These are phyloP conservation scores for Manis javanica DNA, from an alignment of 2,797 vertebrate species.

Conservation along the genomic window DNA sequence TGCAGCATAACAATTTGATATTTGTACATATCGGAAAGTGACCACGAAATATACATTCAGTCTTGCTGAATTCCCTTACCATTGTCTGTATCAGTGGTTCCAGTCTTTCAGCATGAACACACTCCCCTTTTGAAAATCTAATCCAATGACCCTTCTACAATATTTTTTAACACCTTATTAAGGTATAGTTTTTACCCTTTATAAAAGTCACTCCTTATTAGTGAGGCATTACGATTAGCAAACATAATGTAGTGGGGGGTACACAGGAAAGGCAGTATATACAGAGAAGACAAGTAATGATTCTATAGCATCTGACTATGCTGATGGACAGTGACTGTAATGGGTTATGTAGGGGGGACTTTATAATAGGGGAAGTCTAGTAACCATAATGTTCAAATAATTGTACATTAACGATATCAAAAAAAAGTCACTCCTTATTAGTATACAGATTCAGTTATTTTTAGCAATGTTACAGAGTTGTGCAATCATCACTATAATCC, in stretches of 20 bases:
- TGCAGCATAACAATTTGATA: not conserved
- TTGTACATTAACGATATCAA: too few species aligned
- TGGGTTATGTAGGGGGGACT: too few species aligned
- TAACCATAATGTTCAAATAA: too few species aligned
- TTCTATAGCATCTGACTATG: too few species aligned
- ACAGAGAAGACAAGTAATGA: too few species aligned
- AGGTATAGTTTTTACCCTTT: not conserved
- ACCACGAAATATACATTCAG: not conserved
- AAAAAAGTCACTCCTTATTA: not conserved
- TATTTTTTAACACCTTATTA: slow-evolving; percentile 22
- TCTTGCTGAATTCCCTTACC: slow-evolving; percentile 4
- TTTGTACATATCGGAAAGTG: not conserved
- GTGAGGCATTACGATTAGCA: not conserved
- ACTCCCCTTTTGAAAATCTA: not conserved
- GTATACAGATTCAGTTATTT: not conserved
- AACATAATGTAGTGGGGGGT: too few species aligned
- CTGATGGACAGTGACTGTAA: too few species aligned
- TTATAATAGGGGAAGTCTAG: too few species aligned
- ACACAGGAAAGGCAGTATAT: too few species aligned
- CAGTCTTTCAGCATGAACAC: not conserved
- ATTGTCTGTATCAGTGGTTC: not conserved
- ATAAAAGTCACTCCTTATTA: not conserved
- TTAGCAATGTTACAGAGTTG: not conserved
- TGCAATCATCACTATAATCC: not conserved
- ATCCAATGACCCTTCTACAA: not conserved